Conservation (phyloP, 2,888 invertebrate genomes). For the Phortica okadai region DNA sequence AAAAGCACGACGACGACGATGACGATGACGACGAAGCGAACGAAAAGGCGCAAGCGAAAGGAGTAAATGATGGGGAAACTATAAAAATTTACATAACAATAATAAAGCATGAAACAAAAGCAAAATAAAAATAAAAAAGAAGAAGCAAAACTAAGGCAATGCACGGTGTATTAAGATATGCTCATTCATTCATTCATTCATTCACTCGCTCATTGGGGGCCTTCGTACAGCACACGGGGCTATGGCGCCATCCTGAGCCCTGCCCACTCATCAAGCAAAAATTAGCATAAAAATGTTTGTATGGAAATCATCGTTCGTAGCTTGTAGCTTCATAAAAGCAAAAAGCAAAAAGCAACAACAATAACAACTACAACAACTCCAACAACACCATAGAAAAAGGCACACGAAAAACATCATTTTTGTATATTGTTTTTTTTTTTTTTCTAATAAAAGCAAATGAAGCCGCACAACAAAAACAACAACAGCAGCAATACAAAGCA, state of each 20-base stretch:
- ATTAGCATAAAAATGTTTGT: conserved; percentile 65
- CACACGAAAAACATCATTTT: background rate
- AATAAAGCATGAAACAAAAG: conserved; percentile 58
- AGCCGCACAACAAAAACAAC: background rate
- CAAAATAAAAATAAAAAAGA: background rate
- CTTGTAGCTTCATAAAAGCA: background rate
- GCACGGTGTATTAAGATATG: conserved; percentile 46
- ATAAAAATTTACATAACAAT: conserved; percentile 69
- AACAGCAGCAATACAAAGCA: background rate
- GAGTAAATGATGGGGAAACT: conserved; percentile 68
- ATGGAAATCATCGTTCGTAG: background rate
- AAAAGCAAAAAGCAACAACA: conserved; percentile 1
- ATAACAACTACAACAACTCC: background rate
- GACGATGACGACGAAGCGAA: background rate
- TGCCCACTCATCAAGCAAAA: conserved; percentile 51
- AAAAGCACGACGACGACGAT: background rate
- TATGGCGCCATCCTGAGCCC: too few relatives aligned
- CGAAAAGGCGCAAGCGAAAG: conserved; percentile 1
- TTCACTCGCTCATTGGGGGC: background rate
- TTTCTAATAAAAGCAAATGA: background rate
- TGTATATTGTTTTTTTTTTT: too few relatives aligned
- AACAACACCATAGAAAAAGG: conserved; percentile 1
- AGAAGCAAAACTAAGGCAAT: conserved; percentile 34
- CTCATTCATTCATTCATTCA: conserved; percentile 52
- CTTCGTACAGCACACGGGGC: background rate